A percentile compares a stretch with the other conserved stretches of the same genome.
Conservation (phyloP, 1,140 invertebrate species). For the Phymastichus coffea region DNA sequence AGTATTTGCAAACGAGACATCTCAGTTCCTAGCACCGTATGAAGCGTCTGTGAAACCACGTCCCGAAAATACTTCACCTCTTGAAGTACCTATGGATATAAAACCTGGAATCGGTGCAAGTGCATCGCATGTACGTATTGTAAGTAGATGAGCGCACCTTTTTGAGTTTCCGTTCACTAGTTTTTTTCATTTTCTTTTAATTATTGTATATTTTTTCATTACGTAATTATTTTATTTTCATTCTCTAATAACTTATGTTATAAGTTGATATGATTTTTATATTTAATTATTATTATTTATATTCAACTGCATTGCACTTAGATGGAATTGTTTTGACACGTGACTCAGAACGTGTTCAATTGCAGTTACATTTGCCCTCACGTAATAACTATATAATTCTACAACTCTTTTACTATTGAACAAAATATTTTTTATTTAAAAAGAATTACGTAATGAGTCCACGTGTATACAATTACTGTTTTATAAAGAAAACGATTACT, state of each 20-base stretch:
- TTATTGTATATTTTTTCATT: constrained; percentile 28
- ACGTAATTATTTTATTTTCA: neutral
- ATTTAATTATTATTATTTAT: constrained; percentile 28
- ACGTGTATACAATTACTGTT: too few relatives aligned
- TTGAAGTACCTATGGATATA: constrained; percentile 49
- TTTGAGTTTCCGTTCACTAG: too few relatives aligned
- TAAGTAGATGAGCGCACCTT: constrained; percentile 56
- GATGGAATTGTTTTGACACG: too few relatives aligned
- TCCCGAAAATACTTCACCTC: constrained; percentile 48
- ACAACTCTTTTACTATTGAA: too few relatives aligned
- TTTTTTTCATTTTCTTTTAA: constrained; percentile 41
- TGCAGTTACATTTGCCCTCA: too few relatives aligned
- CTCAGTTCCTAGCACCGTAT: constrained; percentile 75
- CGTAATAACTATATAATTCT: too few relatives aligned
- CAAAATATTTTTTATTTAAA: too few relatives aligned
- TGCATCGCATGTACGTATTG: constrained; percentile 57
- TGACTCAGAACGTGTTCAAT: too few relatives aligned
- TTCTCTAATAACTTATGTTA: neutral
- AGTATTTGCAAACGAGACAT: constrained; percentile 73
- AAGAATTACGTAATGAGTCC: too few relatives aligned
- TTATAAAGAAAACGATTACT: neutral
- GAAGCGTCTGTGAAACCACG: constrained; percentile 65
- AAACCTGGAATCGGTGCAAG: constrained; percentile 49
- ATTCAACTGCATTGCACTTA: too few relatives aligned
- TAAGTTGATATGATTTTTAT: constrained; percentile 14